Percentiles rank a stretch among this genome's conserved stretches.
Evolutionary conservation across 2,113 vertebrate species (phyloP).

Genomic region (Leptodactylus fuscus): DNA sequence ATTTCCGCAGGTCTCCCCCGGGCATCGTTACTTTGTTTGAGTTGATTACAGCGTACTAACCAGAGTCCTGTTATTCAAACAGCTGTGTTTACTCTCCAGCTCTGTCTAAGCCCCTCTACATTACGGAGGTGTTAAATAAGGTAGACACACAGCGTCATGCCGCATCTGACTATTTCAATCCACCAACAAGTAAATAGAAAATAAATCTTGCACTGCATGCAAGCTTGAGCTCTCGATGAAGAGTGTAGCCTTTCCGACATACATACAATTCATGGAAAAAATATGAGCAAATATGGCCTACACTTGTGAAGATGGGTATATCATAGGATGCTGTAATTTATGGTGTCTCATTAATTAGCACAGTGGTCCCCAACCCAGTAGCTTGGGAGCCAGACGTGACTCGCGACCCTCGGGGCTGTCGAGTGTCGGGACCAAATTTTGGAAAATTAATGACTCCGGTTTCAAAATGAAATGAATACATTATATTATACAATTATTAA

Average conservation of each 20-base stretch:
- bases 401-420: no score
- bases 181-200: constrained; percentile 23
- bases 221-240: neutral
- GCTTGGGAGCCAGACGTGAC: no score
- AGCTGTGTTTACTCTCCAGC: constrained; percentile 45
- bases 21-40: constrained; percentile 43
- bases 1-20: constrained; percentile 21
- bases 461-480: no score
- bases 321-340: no score
- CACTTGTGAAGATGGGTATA: neutral
- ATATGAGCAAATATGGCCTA: neutral
- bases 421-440: no score
- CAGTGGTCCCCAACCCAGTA: no score
- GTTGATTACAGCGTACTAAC: constrained; percentile 46
- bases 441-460: no score
- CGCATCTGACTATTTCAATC: constrained; percentile 37
- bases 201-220: constrained; percentile 31
- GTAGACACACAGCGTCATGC: constrained; percentile 1
- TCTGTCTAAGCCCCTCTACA: constrained; percentile 39
- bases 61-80: constrained; percentile 38
- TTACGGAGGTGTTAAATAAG: constrained; percentile 40
- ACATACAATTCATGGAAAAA: neutral
- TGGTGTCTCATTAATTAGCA: no score
- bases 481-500: no score
- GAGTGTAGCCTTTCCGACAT: neutral